Evolutionary conservation across 2,888 invertebrate genomes (phyloP), one percentile per base, ranked within the genome.

Genomic region (Monochamus alternatus): DNA sequence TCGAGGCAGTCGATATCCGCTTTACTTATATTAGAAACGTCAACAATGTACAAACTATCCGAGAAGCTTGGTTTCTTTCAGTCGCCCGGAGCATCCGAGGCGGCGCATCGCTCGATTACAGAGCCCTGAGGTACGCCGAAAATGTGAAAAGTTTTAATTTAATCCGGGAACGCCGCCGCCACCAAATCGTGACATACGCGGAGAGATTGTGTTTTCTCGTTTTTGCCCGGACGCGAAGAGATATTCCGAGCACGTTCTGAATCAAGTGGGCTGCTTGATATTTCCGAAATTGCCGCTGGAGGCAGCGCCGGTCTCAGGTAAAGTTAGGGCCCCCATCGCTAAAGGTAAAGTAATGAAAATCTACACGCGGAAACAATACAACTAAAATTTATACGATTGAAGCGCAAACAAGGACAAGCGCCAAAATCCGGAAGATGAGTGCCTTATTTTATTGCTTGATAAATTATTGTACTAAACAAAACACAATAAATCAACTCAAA

Each of bases 1-100:
- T 12, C 30, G 8, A 5, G 10, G 47, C 47, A 47, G 43, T 47
- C 64, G 30, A 64, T 47, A 44, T 47, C 22, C 64, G 1, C 8
- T 44, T 47, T 62, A 30, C 10, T 22, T 64, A 14, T 44, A 64
- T 10, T 1, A 22, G 4, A 47, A 64, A 63, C 7, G 47, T 47
- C 64, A 64, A 64, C 64, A 64, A 64, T 47, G 44, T 64, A 44
- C 64, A 22, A 64, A 64, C 64, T 64, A 47, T 44, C 47, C 43
- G 63, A 63, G 38, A 44, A 14, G 14, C 4, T 32, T n/a, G 10
- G 64, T 22, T 47, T 63, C 47, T 64, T 64, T 64, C 14, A 47
- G 44, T 30, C 8, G 47, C 5, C 22, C 44, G 47, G 7, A 60
- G 32, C 22, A 8, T 9, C 5, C 44, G 22, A 22, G 7, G 22